phyloP scores from a whole-genome alignment of 2,888 invertebrate species.

The Coleophora deauratella region DNA sequence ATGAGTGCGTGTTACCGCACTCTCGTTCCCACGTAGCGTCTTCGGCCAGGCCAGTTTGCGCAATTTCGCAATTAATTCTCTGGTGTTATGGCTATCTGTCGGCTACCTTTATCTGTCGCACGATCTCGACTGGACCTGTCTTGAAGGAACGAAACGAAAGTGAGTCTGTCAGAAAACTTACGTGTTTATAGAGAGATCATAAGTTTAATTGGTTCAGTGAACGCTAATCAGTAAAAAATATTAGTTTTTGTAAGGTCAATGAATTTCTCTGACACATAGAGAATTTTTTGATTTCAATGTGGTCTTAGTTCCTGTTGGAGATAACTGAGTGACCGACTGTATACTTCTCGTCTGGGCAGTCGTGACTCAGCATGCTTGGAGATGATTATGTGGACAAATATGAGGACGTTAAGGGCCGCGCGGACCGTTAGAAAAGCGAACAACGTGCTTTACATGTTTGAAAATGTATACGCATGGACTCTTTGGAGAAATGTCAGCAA shows the following conservation, averaged over 20 bases:
- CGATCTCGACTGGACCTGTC: background rate
- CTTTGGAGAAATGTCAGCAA: background rate
- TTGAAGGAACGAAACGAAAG: background rate
- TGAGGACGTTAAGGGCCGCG: slow-evolving; percentile 4
- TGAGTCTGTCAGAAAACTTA: background rate
- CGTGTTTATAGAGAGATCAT: background rate
- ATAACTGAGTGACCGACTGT: no score
- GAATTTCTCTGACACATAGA: no score
- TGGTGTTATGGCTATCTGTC: background rate
- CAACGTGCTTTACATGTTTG: background rate
- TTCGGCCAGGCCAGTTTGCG: background rate
- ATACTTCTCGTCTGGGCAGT: background rate
- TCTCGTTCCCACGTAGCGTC: slow-evolving; percentile 6
- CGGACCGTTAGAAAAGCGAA: slow-evolving; percentile 10
- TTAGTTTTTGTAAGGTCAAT: no score
- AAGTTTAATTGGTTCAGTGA: no score
- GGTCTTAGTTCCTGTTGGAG: no score
- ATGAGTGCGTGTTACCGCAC: background rate
- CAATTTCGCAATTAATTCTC: slow-evolving; percentile 4
- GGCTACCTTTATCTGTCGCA: background rate
- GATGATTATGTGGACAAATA: slow-evolving; percentile 2
- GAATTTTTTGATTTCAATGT: no score
- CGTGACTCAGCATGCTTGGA: background rate
- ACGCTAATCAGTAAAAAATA: no score
- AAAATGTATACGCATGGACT: background rate